Percentiles rank a stretch among this genome's conserved stretches.
phyloP scores from a whole-genome alignment of 2,797 vertebrate genomes.

The Pseudocheirus occidentalis region DNA sequence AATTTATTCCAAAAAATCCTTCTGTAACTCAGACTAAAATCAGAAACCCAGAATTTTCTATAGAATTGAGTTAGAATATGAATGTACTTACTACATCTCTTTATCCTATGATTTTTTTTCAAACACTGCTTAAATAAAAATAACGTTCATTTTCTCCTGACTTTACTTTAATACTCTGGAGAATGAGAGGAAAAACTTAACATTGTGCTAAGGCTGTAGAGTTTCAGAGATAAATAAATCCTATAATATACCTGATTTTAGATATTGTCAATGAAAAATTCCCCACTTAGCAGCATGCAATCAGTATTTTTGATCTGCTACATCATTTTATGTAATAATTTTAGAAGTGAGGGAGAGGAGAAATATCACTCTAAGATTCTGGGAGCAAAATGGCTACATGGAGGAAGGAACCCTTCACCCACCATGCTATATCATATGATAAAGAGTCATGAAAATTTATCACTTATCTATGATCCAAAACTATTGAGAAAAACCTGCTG shows the following conservation, averaged over 20 bases:
- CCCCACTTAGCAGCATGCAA: neutral
- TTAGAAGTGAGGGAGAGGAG: neutral
- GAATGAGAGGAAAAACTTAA: neutral
- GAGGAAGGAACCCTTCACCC: no score
- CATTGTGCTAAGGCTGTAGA: neutral
- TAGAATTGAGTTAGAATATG: neutral
- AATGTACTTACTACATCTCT: neutral
- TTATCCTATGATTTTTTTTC: neutral
- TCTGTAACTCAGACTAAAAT: neutral
- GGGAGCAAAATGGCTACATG: no score
- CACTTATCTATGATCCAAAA: neutral
- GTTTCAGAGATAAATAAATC: neutral
- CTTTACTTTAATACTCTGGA: neutral
- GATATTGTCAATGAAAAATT: neutral
- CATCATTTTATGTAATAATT: neutral
- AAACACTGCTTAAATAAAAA: neutral
- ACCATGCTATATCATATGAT: neutral
- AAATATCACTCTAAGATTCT: neutral
- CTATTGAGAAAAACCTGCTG: neutral
- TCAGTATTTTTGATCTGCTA: neutral
- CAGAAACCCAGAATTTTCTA: neutral
- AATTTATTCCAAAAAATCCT: conserved; percentile 38
- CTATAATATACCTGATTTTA: no score
- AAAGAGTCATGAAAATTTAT: neutral
- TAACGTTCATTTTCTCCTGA: neutral